These are phyloP conservation scores for Actenoides hombroni DNA, from an alignment of 2,113 vertebrate species.

Conservation along the genomic window DNA sequence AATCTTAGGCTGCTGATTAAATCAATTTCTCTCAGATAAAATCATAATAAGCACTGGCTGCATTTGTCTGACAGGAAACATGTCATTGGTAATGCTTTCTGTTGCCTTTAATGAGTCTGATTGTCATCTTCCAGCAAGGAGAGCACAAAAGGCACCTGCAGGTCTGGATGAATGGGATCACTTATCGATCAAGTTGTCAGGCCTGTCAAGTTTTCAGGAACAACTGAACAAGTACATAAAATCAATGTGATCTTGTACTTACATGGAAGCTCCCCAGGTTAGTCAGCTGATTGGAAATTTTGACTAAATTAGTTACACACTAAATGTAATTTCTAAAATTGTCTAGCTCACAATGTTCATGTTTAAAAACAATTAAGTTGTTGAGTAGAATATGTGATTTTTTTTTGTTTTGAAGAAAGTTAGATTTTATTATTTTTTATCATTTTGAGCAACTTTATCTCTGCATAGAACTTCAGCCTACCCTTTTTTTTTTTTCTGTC, in stretches of 20 bases:
- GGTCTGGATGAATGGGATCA: constrained; percentile 42
- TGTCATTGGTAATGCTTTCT: constrained; percentile 58
- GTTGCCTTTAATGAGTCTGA: constrained; percentile 66
- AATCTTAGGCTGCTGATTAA: constrained; percentile 55
- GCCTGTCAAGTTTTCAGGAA: constrained; percentile 27
- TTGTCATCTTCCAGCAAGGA: constrained; percentile 66
- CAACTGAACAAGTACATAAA: constrained; percentile 55
- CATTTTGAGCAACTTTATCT: background rate
- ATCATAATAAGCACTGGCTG: constrained; percentile 42
- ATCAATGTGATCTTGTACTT: constrained; percentile 64
- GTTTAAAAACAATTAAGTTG: background rate
- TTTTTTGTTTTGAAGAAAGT: background rate
- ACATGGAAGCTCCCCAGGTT: background rate
- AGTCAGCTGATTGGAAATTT: constrained; percentile 36
- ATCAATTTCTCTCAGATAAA: constrained; percentile 56
- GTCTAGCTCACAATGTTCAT: background rate
- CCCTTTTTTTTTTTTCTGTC: background rate
- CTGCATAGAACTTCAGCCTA: background rate
- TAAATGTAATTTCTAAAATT: constrained; percentile 1
- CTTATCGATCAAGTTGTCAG: constrained; percentile 63
- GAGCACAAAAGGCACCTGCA: constrained; percentile 43
- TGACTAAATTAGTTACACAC: background rate
- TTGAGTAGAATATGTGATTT: background rate
- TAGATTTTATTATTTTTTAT: background rate
- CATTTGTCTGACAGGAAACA: constrained; percentile 57